Evolutionary conservation across 2,113 vertebrate species (phyloP), one percentile per base, ranked within the genome.

Genomic region (Petaurus breviceps): DNA sequence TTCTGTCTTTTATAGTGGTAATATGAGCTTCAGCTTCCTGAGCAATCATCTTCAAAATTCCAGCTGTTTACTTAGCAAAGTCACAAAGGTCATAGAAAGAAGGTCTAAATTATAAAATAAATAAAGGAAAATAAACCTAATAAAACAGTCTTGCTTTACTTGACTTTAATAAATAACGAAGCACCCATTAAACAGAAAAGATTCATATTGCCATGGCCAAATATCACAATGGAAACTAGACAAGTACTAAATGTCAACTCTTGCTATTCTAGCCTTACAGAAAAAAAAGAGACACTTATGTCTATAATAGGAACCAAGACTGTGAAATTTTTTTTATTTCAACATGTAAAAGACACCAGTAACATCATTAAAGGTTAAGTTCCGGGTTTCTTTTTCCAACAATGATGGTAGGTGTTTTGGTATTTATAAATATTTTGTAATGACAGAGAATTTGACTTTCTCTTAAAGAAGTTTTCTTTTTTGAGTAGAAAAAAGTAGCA

Each of bases 231-330:
- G 28, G 53, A 61, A 94, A 91, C 5, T 51, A 68, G 7, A 31
- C 46, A 91, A 91, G 50, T 4, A n/a, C 14, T 43, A 2, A 47
- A 8, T 50, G n/a, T 53, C 55, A 91, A 37, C 54, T 31, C n/a
- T 91, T 94, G 61, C 25, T 51, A 37, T 23, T 49, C 0, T 24
- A 50, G 11, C 0, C 24, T 93, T 95, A 92, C 77, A 95, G 52
- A 90, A 91, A 91, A 7, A 91, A 90, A 8, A 90, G 19, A 90
- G 91, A 50, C 12, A 49, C 4, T 49, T 50, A 23, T 61, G 92
- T 94, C 94, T 25, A 53, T 8, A 37, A 51, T n/a, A 16, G 95
- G 61, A 84, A 10, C 26, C 16, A 96, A 96, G 24, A 94, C 54
- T 90, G 84, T 52, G 28, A 52, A 1, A 95, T 84, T 90, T 51